Percentiles rank a stretch among this genome's conserved stretches.
phyloP scores from a whole-genome alignment of 2,797 vertebrate genomes.

The Phataginus tetradactyla region DNA sequence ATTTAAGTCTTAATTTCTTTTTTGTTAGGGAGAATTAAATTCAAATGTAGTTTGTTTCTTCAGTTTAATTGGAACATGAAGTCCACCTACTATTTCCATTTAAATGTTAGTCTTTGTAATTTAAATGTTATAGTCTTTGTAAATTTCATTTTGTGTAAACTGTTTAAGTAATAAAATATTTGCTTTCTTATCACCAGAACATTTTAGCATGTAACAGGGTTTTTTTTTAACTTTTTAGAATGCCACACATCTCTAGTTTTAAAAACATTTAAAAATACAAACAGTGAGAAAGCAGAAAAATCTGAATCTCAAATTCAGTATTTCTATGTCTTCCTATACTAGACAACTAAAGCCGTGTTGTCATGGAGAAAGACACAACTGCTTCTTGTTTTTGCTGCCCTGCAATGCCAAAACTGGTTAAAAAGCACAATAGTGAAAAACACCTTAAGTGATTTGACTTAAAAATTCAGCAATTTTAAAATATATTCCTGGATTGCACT shows the following conservation, averaged over 20 bases:
- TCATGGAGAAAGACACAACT: neutral
- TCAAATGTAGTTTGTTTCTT: neutral
- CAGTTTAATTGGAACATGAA: conserved; percentile 34
- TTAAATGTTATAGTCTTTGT: neutral
- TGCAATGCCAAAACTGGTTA: neutral
- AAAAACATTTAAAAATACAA: neutral
- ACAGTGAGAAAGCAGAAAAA: neutral
- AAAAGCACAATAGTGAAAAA: neutral
- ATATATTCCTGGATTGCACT: neutral
- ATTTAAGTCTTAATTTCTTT: neutral
- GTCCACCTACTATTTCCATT: neutral
- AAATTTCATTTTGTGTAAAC: neutral
- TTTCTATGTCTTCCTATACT: neutral
- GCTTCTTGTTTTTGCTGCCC: neutral
- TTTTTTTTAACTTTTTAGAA: neutral
- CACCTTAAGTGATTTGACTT: neutral
- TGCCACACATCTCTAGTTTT: neutral
- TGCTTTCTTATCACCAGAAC: neutral
- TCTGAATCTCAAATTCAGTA: conserved; percentile 9
- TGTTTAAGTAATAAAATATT: neutral
- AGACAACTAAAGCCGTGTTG: neutral
- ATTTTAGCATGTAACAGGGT: neutral
- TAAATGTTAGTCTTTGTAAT: neutral
- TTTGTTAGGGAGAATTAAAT: conserved; percentile 21
- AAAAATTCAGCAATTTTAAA: neutral